These are phyloP conservation scores for Homarus gammarus DNA, from an alignment of 2,888 invertebrate species.

Conservation along the genomic window DNA sequence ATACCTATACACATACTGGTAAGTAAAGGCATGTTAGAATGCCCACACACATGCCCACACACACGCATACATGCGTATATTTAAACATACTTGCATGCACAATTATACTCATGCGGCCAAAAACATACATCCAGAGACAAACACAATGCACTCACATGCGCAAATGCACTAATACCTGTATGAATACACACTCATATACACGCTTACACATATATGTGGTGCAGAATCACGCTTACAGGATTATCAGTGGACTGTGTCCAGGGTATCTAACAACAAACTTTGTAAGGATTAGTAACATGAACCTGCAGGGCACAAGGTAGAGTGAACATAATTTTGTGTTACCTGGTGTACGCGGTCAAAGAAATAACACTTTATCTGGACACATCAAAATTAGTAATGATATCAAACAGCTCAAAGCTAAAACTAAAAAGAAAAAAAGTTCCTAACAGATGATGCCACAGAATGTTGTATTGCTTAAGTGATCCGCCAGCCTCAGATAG, in stretches of 20 bases:
- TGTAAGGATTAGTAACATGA: too few species aligned
- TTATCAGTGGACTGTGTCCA: neutral
- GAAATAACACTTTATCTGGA: neutral
- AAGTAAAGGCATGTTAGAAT: neutral
- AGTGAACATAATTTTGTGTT: neutral
- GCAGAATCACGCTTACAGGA: neutral
- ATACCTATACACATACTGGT: conserved; percentile 14
- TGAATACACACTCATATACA: conserved; percentile 2
- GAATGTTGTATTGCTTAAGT: too few species aligned
- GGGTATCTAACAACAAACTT: too few species aligned
- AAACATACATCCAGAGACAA: too few species aligned
- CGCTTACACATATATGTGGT: neutral
- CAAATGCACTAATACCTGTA: neutral
- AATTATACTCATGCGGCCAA: neutral
- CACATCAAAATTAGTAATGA: neutral
- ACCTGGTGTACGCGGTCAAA: neutral
- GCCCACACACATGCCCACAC: conserved; percentile 3
- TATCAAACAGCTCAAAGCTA: too few species aligned
- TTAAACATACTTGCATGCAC: neutral
- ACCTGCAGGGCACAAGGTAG: neutral
- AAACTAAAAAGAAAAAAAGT: too few species aligned
- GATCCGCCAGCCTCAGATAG: too few species aligned
- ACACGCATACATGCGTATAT: conserved; percentile 4
- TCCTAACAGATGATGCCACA: too few species aligned
- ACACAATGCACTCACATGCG: neutral